Percentiles rank a stretch among this genome's conserved stretches.
phyloP scores from a whole-genome alignment of 2,888 invertebrate species.

The Drosophila austrosaltans region DNA sequence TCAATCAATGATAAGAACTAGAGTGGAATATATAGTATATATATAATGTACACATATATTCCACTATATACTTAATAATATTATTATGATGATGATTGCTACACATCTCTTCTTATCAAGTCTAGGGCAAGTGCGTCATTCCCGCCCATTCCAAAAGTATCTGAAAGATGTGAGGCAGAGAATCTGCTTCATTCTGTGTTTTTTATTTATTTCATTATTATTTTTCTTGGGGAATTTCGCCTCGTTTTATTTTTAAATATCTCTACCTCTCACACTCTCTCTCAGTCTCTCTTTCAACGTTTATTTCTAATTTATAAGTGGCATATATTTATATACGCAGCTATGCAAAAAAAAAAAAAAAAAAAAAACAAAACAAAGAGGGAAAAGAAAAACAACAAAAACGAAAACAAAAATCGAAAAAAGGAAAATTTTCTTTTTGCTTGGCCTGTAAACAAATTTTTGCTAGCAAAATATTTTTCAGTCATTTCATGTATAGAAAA shows the following conservation, averaged over 20 bases:
- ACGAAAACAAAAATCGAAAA: not conserved
- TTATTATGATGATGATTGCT: not conserved
- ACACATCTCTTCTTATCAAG: conserved; percentile 20
- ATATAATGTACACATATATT: not conserved
- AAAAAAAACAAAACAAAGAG: not conserved
- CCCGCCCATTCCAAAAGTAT: not conserved
- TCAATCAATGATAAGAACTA: conserved; percentile 6
- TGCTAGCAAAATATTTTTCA: conserved; percentile 1
- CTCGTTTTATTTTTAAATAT: conserved; percentile 17
- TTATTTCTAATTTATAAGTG: conserved; percentile 13
- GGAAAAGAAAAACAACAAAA: not conserved
- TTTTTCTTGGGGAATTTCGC: conserved; percentile 20
- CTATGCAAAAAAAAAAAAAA: not conserved
- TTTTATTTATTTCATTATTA: not conserved
- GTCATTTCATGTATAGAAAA: not conserved
- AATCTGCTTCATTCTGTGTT: conserved; percentile 6
- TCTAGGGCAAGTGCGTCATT: conserved; percentile 40
- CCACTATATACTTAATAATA: not conserved
- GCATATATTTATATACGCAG: conserved; percentile 11
- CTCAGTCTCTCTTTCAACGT: conserved; percentile 3
- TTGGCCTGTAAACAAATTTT: conserved; percentile 7
- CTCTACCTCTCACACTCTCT: not conserved
- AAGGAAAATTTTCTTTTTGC: not conserved
- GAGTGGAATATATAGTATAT: not conserved
- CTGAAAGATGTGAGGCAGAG: conserved; percentile 4